phyloP scores from a whole-genome alignment of 2,888 invertebrate species.

The Spisula solida region DNA sequence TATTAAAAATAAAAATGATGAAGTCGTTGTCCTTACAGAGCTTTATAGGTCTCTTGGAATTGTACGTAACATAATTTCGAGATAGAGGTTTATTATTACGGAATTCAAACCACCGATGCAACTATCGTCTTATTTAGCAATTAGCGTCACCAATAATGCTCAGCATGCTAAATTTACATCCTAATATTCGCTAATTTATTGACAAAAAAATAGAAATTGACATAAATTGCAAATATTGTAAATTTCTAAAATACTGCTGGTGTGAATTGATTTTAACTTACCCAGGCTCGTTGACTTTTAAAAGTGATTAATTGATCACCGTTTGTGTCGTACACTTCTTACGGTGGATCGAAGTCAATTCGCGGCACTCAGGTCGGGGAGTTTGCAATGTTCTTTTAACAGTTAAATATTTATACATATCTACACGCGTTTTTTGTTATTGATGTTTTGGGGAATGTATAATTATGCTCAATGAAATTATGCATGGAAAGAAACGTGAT shows the following conservation, averaged over 20 bases:
- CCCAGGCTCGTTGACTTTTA: neutral
- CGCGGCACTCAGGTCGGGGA: neutral
- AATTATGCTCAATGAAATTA: neutral
- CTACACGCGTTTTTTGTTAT: neutral
- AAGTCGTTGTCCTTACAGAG: too few species aligned
- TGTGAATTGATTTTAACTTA: too few species aligned
- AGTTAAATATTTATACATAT: neutral
- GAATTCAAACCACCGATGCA: neutral
- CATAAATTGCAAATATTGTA: slow-evolving; percentile 3
- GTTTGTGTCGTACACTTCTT: neutral
- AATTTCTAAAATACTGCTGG: neutral
- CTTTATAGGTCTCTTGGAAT: neutral
- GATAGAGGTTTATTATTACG: neutral
- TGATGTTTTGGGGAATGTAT: neutral
- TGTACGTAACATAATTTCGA: neutral
- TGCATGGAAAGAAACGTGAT: neutral
- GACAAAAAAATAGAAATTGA: neutral
- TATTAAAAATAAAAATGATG: too few species aligned
- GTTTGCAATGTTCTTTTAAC: neutral
- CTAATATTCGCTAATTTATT: neutral
- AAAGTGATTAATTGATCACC: neutral
- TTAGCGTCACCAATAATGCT: neutral
- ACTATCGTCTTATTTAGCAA: neutral
- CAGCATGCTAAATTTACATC: neutral
- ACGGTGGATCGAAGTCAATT: neutral